Base-by-base conservation (phyloP, 2,888 invertebrate species). In the Uropetala carovei region DNA sequence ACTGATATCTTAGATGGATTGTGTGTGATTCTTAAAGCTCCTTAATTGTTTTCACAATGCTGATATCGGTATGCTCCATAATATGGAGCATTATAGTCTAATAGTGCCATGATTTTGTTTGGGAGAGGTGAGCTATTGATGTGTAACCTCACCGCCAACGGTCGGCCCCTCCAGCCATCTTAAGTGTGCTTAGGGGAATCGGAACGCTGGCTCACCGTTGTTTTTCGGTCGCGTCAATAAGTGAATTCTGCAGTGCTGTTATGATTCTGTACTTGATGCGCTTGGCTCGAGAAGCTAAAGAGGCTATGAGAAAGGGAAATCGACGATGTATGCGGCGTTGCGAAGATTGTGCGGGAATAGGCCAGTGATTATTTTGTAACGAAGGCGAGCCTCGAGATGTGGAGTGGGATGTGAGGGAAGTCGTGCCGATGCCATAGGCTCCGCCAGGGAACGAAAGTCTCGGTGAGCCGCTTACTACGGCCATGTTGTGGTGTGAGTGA, bases 401-500 rank as follows among this genome's bases (percentile, higher is more conserved):
- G 89, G 89, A 89, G 89, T 89, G 89, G 89, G 56, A 89, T 89
- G 89, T 89, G 89, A 89, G 64, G 89, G 56, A 89, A 89, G 89
- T 89, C 43, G 89, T 89, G 89, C 89, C 64, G 89, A 89, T 89
- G 89, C 89, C 89, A 89, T 89, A 89, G 89, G 89, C 89, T 89
- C 89, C 64, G 89, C 89, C 89, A 89, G 89, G 64, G 64, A 89
- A 89, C 89, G 89, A 68, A 75, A 75, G 89, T 89, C 89, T 89
- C 64, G 89, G 89, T 89, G 89, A 89, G 89, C 89, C 89, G 89
- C 89, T 89, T 89, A 43, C 60, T 89, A 89, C 89, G 64, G 89
- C 89, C 89, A 89, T 89, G 89, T 89, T 89, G 89, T 89, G 89
- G 89, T 89, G 89, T 89, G 89, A 89, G 89, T 89, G 89, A 89